Evolutionary conservation across 2,888 invertebrate genomes (phyloP).

Genomic region (Zootermopsis nevadensis): DNA sequence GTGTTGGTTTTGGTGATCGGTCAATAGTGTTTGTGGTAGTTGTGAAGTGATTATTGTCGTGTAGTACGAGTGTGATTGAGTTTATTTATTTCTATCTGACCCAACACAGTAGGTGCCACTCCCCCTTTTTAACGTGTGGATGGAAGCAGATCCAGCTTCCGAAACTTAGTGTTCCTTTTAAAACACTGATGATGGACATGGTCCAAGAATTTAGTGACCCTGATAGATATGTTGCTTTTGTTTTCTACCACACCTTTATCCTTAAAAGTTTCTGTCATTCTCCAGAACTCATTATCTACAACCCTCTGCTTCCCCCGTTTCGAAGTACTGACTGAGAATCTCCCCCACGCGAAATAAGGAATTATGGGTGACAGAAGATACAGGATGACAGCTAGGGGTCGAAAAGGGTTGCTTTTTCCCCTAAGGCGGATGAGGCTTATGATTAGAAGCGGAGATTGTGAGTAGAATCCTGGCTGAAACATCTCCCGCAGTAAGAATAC

Average conservation of each 20-base stretch:
- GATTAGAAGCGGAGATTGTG: slow-evolving; percentile 12
- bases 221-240: no score
- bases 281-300: slow-evolving; percentile 3
- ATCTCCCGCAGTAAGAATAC: background rate
- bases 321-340: background rate
- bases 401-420: slow-evolving; percentile 14
- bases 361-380: slow-evolving; percentile 15
- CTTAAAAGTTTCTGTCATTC: background rate
- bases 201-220: no score
- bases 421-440: slow-evolving; percentile 3
- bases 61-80: no score
- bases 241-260: background rate
- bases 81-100: no score
- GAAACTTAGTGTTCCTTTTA: no score
- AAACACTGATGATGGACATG: no score
- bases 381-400: background rate
- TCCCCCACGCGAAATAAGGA: slow-evolving; percentile 20
- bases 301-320: background rate
- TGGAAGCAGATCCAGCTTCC: no score
- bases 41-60: no score
- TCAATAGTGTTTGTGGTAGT: no score
- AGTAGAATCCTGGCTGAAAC: background rate
- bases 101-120: no score
- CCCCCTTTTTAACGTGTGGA: no score
- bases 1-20: no score